Percentiles rank a stretch among this genome's conserved stretches.
Evolutionary conservation across 2,888 invertebrate genomes (phyloP).

Genomic region (Catocala fraxini): DNA sequence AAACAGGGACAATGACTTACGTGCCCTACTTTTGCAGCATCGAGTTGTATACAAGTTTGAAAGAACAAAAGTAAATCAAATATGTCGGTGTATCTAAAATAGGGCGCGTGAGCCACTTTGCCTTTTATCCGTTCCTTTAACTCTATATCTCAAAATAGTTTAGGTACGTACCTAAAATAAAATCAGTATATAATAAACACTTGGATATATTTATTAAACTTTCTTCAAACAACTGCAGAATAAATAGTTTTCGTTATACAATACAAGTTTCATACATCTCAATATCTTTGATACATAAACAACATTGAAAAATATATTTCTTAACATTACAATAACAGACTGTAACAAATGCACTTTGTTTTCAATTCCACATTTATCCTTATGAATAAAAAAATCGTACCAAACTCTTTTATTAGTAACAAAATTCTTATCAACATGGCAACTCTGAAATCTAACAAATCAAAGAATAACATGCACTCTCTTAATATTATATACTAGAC

Average conservation of each 20-base stretch:
- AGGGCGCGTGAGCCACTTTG: no score
- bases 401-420: slow-evolving; percentile 48
- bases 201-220: slow-evolving; percentile 45
- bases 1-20: no score
- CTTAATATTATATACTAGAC: slow-evolving; percentile 8
- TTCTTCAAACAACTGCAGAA: slow-evolving; percentile 59
- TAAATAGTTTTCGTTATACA: slow-evolving; percentile 65
- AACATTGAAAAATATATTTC: slow-evolving; percentile 69
- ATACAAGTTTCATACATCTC: slow-evolving; percentile 42
- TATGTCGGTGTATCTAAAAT: no score
- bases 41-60: no score
- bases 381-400: slow-evolving; percentile 50
- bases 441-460: slow-evolving; percentile 65
- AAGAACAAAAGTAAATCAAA: no score
- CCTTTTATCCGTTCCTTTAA: slow-evolving; percentile 9
- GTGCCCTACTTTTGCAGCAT: no score
- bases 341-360: slow-evolving; percentile 79
- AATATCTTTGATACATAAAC: slow-evolving; percentile 50
- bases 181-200: slow-evolving; percentile 53
- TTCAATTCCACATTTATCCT: slow-evolving; percentile 65
- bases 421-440: slow-evolving; percentile 73
- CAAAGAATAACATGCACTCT: slow-evolving; percentile 50
- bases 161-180: slow-evolving; percentile 49
- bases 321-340: slow-evolving; percentile 62
- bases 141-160: slow-evolving; percentile 45